A percentile compares a stretch with the other conserved stretches of the same genome.
These are phyloP conservation scores for Andinoacara biseriatus DNA, from an alignment of 2,113 vertebrate species.

Conservation along the genomic window DNA sequence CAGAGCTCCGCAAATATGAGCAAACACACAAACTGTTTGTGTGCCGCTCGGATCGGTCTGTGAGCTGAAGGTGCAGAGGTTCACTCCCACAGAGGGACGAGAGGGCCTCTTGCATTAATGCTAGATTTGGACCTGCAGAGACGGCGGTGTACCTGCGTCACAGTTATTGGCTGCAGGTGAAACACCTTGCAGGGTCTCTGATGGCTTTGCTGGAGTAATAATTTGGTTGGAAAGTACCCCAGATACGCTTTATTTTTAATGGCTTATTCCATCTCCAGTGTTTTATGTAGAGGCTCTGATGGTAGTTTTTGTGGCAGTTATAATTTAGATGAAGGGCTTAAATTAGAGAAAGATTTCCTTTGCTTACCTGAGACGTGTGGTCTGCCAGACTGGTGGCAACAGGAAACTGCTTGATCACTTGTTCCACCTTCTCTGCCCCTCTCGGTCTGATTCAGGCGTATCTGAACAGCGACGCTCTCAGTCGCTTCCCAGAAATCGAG, in stretches of 20 bases:
- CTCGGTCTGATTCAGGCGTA: conserved; percentile 75
- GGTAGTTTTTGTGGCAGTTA: neutral
- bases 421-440: neutral
- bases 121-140: neutral
- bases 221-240: neutral
- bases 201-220: neutral
- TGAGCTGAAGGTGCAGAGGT: too few species aligned
- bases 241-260: neutral
- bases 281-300: neutral
- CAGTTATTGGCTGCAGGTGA: neutral
- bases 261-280: rapidly evolving
- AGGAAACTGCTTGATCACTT: neutral
- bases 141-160: neutral
- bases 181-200: neutral
- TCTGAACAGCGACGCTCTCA: conserved; percentile 94
- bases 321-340: neutral
- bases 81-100: too few species aligned
- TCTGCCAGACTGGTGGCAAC: neutral
- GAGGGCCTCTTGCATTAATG: too few species aligned
- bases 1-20: neutral
- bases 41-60: neutral
- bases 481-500: conserved; percentile 97
- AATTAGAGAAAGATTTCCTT: too few species aligned
- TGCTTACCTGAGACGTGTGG: too few species aligned
- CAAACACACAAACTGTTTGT: neutral